Evolutionary conservation across 2,888 invertebrate species (phyloP).

Genomic region (Cheilosia vernalis): DNA sequence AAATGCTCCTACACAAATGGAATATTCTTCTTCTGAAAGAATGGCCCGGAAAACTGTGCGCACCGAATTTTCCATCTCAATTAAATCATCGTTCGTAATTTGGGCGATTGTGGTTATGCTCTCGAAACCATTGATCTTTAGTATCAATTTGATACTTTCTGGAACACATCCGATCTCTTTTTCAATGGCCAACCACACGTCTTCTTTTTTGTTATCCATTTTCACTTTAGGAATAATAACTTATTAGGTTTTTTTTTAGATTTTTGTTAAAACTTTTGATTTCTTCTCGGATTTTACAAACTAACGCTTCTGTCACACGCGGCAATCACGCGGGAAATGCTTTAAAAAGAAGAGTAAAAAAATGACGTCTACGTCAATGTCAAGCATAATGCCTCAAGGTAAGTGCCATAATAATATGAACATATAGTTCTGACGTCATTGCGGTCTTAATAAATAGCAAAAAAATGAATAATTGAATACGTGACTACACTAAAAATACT

Average conservation of each 20-base stretch:
- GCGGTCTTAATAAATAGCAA: too few species aligned
- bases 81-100: background rate
- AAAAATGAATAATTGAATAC: too few species aligned
- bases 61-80: background rate
- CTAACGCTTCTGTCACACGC: too few species aligned
- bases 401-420: background rate
- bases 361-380: too few species aligned
- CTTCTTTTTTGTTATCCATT: constrained; percentile 2
- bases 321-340: background rate
- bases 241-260: too few species aligned
- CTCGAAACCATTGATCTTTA: constrained; percentile 5
- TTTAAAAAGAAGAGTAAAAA: too few species aligned
- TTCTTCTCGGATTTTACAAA: too few species aligned
- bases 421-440: too few species aligned
- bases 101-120: constrained; percentile 7
- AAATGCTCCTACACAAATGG: background rate
- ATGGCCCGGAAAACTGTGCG: constrained; percentile 4
- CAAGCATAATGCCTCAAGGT: too few species aligned
- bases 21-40: constrained; percentile 8
- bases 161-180: constrained; percentile 6
- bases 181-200: background rate
- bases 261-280: too few species aligned
- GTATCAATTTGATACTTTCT: constrained; percentile 1
- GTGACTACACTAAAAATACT: too few species aligned
- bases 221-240: too few species aligned